Conservation (phyloP, 1,140 invertebrate genomes). For the Lepidotrigona ventralis region DNA sequence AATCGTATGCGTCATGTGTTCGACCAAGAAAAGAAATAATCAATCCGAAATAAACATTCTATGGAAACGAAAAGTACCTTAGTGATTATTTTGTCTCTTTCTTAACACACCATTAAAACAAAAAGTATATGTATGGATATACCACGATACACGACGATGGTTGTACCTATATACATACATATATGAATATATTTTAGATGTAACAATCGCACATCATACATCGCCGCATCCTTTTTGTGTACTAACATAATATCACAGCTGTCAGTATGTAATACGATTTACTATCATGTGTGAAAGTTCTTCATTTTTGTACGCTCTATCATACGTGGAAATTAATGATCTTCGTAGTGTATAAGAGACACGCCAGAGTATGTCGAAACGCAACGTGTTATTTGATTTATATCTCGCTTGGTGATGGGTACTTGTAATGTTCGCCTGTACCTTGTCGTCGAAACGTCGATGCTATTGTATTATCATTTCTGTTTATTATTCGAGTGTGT, state of each 20-base stretch:
- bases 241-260: conserved; percentile 53
- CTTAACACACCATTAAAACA: conserved; percentile 59
- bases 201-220: conserved; percentile 54
- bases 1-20: conserved; percentile 58
- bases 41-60: conserved; percentile 72
- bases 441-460: conserved; percentile 36
- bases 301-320: conserved; percentile 1
- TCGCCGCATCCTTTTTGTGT: conserved; percentile 53
- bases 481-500: conserved; percentile 16
- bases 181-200: conserved; percentile 35
- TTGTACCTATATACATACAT: conserved; percentile 18
- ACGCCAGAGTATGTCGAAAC: not conserved
- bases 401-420: conserved; percentile 65
- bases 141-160: not conserved
- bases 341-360: not conserved
- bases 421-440: conserved; percentile 28
- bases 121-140: conserved; percentile 23
- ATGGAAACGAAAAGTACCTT: conserved; percentile 72
- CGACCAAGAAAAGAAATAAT: conserved; percentile 61
- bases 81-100: conserved; percentile 75
- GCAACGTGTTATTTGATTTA: conserved; percentile 46
- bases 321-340: not conserved
- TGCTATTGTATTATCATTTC: conserved; percentile 34
- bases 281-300: conserved; percentile 29
- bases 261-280: conserved; percentile 33